Evolutionary conservation across 2,113 vertebrate genomes (phyloP).

Genomic region (Blennius ocellaris): DNA sequence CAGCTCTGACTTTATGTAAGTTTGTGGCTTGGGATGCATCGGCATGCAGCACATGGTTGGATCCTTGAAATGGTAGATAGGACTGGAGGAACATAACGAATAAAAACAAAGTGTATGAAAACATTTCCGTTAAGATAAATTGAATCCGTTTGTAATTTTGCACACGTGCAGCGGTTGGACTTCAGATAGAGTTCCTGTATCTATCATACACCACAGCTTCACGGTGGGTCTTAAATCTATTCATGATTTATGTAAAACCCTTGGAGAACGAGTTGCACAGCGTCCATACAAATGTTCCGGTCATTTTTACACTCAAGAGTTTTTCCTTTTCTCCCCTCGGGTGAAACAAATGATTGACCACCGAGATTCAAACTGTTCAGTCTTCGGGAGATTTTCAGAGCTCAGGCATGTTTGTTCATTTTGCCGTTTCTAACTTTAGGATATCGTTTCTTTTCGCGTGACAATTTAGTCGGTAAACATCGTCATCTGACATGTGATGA

Average conservation of each 20-base stretch:
- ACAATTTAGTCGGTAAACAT: too few relatives aligned
- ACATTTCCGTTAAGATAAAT: conserved; percentile 14
- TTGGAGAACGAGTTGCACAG: neutral
- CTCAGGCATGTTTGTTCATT: too few relatives aligned
- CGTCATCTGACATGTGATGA: too few relatives aligned
- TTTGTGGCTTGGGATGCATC: conserved; percentile 20
- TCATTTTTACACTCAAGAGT: neutral
- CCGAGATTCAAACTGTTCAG: neutral
- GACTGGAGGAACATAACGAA: neutral
- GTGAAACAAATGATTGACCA: neutral
- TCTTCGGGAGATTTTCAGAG: neutral
- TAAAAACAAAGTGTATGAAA: conserved; percentile 5
- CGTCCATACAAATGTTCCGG: neutral
- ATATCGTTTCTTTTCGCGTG: too few relatives aligned
- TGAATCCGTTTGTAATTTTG: conserved; percentile 18
- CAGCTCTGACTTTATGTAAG: conserved; percentile 33
- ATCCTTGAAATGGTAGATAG: conserved; percentile 17
- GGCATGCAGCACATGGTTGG: conserved; percentile 16
- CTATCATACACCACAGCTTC: conserved; percentile 7
- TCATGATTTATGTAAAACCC: conserved; percentile 26
- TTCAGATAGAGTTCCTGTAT: neutral
- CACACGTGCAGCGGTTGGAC: conserved; percentile 9
- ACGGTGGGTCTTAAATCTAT: conserved; percentile 8
- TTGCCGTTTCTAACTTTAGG: too few relatives aligned
- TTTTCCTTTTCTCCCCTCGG: too few relatives aligned